Evolutionary conservation across 2,888 invertebrate species (phyloP), one percentile per base, ranked within the genome.

Genomic region (Bellardia pandia): DNA sequence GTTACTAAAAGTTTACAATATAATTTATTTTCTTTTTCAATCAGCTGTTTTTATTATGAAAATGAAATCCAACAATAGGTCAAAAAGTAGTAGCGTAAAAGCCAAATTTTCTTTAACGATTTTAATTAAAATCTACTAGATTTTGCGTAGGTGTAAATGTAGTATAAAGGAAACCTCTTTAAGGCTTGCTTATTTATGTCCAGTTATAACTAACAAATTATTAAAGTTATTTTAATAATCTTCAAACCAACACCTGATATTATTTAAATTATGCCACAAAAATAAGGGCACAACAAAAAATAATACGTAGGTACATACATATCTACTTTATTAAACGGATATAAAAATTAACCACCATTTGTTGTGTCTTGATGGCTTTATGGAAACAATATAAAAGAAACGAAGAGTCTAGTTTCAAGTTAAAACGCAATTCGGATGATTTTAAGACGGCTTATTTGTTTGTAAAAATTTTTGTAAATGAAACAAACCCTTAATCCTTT

Each of bases 401-500:
- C 40, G 5, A 8, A 8, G 16, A 16, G 30, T 68, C 68, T 68
- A 45, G 48, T 68, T 68, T 48, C 5, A 68, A 68, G 6, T 48
- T 45, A 23, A 68, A 48, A 68, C 45, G 45, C 48, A 56, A 71
- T 71, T 37, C 71, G 30, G 45, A 14, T 48, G 45, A 68, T 72
- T 72, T 72, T 40, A 72, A 56, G 72, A 72, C 72, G 42, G 37
- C 40, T 71, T 9, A 53, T 40, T 42, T 16, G 3, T 23, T 64
- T 66, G 66, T 42, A 42, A 30, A 30, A 58, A 30, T 1, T 51
- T 9, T 8, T 58, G 7, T 11, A 58, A 56, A 53, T 16, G 33
- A 80, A 80, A 81, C 72, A 66, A 83, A 83, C 82, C 82, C 83
- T 62, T 83, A 77, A 83, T 77, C 71, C 71, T 71, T 83, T 37